Percentiles rank a stretch among this genome's conserved stretches.
phyloP scores from a whole-genome alignment of 2,888 invertebrate genomes.

The Entomobrya multifasciata region DNA sequence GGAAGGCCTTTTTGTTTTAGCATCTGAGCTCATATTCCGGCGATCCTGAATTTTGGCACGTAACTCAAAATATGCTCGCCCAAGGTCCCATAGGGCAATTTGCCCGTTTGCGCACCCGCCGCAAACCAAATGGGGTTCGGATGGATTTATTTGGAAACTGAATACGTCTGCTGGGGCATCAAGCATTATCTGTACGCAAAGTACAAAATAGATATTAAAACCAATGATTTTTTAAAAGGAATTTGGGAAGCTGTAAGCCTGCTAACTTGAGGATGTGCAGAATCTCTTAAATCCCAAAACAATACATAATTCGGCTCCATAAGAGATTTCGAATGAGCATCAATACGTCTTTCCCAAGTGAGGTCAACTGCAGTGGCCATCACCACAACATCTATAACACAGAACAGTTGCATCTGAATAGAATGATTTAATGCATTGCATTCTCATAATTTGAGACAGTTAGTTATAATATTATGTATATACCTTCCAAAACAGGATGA shows the following conservation, averaged over 20 bases:
- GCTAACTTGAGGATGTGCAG: constrained; percentile 76
- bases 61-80: constrained; percentile 74
- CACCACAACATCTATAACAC: constrained; percentile 75
- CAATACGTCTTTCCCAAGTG: constrained; percentile 77
- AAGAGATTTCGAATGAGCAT: constrained; percentile 76
- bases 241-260: too few species aligned
- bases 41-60: constrained; percentile 75
- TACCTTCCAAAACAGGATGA: constrained; percentile 78
- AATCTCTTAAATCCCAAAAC: constrained; percentile 78
- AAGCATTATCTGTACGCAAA: constrained; percentile 72
- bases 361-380: constrained; percentile 77
- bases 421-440: neutral
- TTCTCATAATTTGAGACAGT: neutral
- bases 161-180: constrained; percentile 78
- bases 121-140: constrained; percentile 77
- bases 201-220: neutral
- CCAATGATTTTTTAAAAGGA: too few species aligned
- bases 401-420: neutral
- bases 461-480: neutral
- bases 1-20: constrained; percentile 40
- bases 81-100: constrained; percentile 79
- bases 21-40: constrained; percentile 25
- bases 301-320: constrained; percentile 79
- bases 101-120: constrained; percentile 79
- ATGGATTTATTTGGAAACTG: constrained; percentile 76